phyloP scores from a whole-genome alignment of 2,888 invertebrate genomes.

The Drosophila aldrichi region DNA sequence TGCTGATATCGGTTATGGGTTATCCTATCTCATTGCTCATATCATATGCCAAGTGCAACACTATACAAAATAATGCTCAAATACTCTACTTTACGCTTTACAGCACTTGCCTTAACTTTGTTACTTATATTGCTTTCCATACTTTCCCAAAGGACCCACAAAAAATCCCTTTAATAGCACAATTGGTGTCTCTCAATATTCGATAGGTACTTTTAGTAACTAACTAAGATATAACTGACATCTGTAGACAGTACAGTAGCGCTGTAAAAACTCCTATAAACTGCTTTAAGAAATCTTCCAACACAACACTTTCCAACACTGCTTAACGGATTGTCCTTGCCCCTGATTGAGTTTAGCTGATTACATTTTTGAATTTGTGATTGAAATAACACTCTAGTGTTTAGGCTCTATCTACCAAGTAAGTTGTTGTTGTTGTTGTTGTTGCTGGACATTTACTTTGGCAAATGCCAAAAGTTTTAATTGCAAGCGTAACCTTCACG shows the following conservation, averaged over 20 bases:
- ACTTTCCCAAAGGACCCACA: too few relatives aligned
- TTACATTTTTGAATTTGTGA: not conserved
- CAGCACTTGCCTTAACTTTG: not conserved
- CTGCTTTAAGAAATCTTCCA: too few relatives aligned
- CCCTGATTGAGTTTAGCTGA: not conserved
- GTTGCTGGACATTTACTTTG: conserved; percentile 23
- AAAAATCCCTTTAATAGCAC: not conserved
- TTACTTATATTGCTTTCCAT: not conserved
- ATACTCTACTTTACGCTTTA: not conserved
- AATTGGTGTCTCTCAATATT: not conserved
- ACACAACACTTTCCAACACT: not conserved
- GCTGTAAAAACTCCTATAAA: too few relatives aligned
- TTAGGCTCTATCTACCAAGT: conserved; percentile 2
- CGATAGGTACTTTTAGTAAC: too few relatives aligned
- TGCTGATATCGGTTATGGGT: not conserved
- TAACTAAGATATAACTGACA: too few relatives aligned
- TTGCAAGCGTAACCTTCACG: conserved; percentile 73
- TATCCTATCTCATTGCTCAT: too few relatives aligned
- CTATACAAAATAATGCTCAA: not conserved
- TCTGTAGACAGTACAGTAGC: too few relatives aligned
- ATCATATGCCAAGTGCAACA: too few relatives aligned
- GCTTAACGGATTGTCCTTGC: not conserved
- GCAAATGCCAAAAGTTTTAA: conserved; percentile 70
- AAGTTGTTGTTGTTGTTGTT: conserved; percentile 3
- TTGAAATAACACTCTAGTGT: not conserved